Percentiles rank a stretch among this genome's conserved stretches.
Conservation (phyloP, 2,113 vertebrate genomes). For the Terrapene triunguis region DNA sequence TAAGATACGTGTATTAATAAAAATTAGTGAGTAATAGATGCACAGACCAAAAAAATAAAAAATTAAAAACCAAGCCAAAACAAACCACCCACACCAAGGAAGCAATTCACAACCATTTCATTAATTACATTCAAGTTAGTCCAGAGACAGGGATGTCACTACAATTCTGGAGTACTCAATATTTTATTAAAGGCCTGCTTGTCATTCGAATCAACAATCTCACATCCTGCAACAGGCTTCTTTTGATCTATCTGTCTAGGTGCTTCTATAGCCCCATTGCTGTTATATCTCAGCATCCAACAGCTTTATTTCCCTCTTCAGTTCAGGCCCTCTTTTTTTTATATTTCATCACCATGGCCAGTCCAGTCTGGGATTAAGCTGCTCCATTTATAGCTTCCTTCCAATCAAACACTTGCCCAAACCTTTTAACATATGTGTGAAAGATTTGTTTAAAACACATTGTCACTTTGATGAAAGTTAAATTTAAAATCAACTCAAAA, state of each 20-base stretch:
- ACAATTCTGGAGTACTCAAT: background rate
- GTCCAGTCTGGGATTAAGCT: background rate
- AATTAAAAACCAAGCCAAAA: background rate
- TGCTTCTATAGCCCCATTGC: background rate
- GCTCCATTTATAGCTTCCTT: background rate
- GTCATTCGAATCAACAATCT: background rate
- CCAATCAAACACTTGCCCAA: background rate
- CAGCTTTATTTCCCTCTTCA: background rate
- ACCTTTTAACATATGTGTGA: background rate
- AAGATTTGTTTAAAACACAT: constrained; percentile 14
- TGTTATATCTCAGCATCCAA: background rate
- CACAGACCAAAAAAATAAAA: background rate
- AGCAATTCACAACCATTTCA: background rate
- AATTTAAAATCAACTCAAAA: background rate
- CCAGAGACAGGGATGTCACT: background rate
- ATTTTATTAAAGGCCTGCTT: background rate
- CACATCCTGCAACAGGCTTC: background rate
- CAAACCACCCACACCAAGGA: background rate
- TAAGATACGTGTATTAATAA: background rate
- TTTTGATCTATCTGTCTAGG: background rate
- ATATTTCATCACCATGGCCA: background rate
- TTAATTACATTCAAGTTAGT: background rate
- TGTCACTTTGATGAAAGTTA: background rate
- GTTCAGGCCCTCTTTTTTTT: background rate
- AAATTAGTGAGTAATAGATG: background rate